Percentiles rank a stretch among this genome's conserved stretches.
Conservation (phyloP, 2,888 invertebrate species). For the Ichneumon xanthorius region DNA sequence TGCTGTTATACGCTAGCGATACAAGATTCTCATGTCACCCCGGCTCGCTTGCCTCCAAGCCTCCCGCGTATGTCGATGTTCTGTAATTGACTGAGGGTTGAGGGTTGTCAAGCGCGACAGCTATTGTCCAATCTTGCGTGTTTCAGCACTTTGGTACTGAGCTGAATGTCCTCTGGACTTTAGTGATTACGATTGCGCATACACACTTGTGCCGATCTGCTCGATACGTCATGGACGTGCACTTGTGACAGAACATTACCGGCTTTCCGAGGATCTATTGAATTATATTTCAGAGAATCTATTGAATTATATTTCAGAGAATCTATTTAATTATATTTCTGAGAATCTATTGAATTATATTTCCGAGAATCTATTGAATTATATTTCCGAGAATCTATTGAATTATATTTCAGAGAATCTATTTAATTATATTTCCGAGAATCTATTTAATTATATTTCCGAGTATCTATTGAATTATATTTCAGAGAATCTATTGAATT, state of each 20-base stretch:
- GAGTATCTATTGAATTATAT: too few species aligned
- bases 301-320: too few species aligned
- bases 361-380: too few species aligned
- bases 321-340: too few species aligned
- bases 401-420: too few species aligned
- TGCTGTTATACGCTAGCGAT: constrained; percentile 58
- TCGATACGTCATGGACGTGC: neutral
- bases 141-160: neutral
- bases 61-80: constrained; percentile 42
- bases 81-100: constrained; percentile 63
- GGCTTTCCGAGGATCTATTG: too few species aligned
- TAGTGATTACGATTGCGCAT: neutral
- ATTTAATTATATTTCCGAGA: too few species aligned
- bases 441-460: too few species aligned
- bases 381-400: too few species aligned
- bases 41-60: constrained; percentile 41
- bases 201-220: neutral
- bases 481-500: too few species aligned
- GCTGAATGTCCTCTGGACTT: neutral
- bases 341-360: too few species aligned
- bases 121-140: constrained; percentile 4
- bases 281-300: too few species aligned
- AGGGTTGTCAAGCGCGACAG: constrained; percentile 53
- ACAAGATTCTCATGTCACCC: constrained; percentile 49
- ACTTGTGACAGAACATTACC: neutral